phyloP scores from a whole-genome alignment of 1,140 invertebrate species.

The Sycophaga agraensis region DNA sequence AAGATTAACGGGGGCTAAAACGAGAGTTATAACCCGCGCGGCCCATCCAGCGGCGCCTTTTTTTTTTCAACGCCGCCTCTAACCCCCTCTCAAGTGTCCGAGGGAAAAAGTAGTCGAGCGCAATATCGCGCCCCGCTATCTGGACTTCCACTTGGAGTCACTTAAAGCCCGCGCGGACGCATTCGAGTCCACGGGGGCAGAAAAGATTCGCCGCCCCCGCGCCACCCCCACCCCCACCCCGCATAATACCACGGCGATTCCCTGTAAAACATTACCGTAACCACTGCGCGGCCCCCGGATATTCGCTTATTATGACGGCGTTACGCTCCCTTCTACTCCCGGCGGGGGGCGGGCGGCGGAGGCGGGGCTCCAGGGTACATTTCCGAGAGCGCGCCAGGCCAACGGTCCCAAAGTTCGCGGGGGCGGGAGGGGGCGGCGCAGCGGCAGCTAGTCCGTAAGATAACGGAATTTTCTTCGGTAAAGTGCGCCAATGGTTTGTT shows the following conservation, averaged over 20 bases:
- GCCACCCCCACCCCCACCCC: too few species aligned
- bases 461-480: too few species aligned
- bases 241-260: constrained; percentile 9
- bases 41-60: too few species aligned
- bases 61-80: not conserved
- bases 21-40: not conserved
- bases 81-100: constrained; percentile 9
- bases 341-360: too few species aligned
- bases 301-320: constrained; percentile 44
- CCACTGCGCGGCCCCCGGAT: constrained; percentile 21
- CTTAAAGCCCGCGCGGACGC: constrained; percentile 42
- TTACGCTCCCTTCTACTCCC: too few species aligned
- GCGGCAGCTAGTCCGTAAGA: too few species aligned
- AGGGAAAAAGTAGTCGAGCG: constrained; percentile 32
- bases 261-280: constrained; percentile 41
- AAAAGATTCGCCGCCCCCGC: constrained; percentile 23
- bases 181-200: constrained; percentile 37
- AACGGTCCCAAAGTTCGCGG: too few species aligned
- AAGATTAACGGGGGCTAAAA: constrained; percentile 14
- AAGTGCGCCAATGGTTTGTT: too few species aligned
- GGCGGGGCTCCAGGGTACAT: too few species aligned
- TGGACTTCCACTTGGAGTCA: constrained; percentile 46
- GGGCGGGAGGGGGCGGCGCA: too few species aligned
- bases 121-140: constrained; percentile 41
- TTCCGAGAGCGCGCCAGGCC: too few species aligned